Evolutionary conservation across 2,888 invertebrate genomes (phyloP), one percentile per base, ranked within the genome.

Genomic region (Cephus nigrinus): DNA sequence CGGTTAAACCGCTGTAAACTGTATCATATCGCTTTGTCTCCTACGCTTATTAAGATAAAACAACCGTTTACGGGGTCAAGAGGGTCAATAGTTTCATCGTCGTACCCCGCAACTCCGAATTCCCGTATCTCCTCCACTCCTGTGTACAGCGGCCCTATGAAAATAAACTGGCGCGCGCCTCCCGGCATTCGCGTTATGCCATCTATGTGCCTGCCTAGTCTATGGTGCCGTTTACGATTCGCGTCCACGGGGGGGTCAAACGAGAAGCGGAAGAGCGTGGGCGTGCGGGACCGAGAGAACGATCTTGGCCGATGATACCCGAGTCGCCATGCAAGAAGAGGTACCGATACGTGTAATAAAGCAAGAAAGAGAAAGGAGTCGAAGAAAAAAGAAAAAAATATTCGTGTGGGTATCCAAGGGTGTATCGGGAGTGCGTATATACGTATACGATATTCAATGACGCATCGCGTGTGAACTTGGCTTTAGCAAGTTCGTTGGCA

Each of bases 41-140:
- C 71, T 78, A 77, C 83, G 82, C 83, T 86, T 80, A 85, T 86
- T 86, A 85, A 86, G 85, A 86, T 84, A 84, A 86, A 87, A 86
- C 86, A 86, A 87, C 86, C 85, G 82, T 85, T 85, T 84, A 83
- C 84, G 81, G 75, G 79, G 76, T 75, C 75, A 72, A 73, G 76
- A 74, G 80, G 85, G 82, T 85, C 84, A 82, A 84, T 85, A 33
- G 80, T 82, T 78, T 78, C 81, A 81, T 84, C 82, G 31, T 55
- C 55, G 2, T 55, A 2, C 71, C 23, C 32, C 12, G 15, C 32
- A 35, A 0, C 31, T 23, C 15, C 31, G 2, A 31, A 12, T 31
- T 31, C 31, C 12, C 71, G 1, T 11, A 4, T 23, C 9, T 69
- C 32, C 71, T 71, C 31, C 71, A 4, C 15, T 30, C 31, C 4